Conservation (phyloP, 2,888 invertebrate genomes). For the Sinhomidia bicolor region DNA sequence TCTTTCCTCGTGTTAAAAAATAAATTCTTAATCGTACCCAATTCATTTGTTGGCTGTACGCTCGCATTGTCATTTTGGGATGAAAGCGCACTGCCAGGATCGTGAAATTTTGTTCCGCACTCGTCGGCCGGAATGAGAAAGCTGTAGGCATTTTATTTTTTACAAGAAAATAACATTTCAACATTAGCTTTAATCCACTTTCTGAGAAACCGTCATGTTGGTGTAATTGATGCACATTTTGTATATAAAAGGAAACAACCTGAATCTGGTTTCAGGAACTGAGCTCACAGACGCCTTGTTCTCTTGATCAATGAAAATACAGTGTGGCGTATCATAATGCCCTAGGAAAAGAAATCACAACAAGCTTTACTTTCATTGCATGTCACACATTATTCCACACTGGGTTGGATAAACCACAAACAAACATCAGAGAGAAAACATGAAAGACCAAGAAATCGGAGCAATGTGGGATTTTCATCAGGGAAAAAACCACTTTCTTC, state of each 20-base stretch:
- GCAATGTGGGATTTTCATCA: neutral
- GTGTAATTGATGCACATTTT: too few relatives aligned
- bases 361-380: too few relatives aligned
- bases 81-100: constrained; percentile 60
- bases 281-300: constrained; percentile 13
- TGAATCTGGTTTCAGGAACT: constrained; percentile 60
- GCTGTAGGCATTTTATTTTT: too few relatives aligned
- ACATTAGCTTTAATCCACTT: too few relatives aligned
- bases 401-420: neutral
- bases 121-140: constrained; percentile 78
- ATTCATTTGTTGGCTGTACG: neutral
- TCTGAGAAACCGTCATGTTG: too few relatives aligned
- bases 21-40: too few relatives aligned
- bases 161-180: too few relatives aligned
- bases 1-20: neutral
- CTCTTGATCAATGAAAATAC: constrained; percentile 75
- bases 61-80: constrained; percentile 4
- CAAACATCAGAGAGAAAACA: neutral
- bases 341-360: constrained; percentile 56
- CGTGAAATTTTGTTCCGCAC: constrained; percentile 77
- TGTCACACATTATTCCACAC: neutral
- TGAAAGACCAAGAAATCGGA: neutral
- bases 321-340: constrained; percentile 76
- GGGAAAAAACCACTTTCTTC: neutral
- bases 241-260: constrained; percentile 37